Evolutionary conservation across 2,113 vertebrate species (phyloP).

Genomic region (Hyaena hyaena): DNA sequence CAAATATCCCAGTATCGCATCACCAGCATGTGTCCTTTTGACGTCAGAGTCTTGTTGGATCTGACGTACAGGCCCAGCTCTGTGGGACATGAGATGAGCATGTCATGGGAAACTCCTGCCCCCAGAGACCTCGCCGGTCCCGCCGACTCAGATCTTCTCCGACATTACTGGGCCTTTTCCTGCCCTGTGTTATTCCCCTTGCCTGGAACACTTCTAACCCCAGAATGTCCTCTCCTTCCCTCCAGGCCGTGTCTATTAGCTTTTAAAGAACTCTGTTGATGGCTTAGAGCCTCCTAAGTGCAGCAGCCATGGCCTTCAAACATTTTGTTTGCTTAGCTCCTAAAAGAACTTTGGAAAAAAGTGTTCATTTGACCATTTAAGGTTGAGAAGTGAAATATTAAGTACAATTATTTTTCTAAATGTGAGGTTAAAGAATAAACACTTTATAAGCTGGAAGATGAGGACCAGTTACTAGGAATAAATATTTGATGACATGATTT

Average conservation of each 20-base stretch:
- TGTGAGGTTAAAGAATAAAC: background rate
- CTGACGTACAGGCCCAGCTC: too few relatives aligned
- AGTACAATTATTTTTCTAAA: background rate
- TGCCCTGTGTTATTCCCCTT: background rate
- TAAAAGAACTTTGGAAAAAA: background rate
- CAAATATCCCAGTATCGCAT: rapidly evolving
- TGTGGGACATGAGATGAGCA: background rate
- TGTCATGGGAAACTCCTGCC: background rate
- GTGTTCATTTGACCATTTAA: background rate
- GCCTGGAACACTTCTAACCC: background rate
- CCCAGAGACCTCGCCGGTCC: background rate
- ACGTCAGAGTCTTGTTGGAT: background rate
- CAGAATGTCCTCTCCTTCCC: background rate
- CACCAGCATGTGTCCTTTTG: rapidly evolving
- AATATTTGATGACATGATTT: background rate
- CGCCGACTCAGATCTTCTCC: rapidly evolving
- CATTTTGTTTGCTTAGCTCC: background rate
- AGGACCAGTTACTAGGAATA: background rate
- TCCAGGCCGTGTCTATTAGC: background rate
- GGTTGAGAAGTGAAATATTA: background rate
- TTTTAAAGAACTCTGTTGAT: background rate
- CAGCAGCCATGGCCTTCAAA: background rate
- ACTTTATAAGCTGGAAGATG: background rate
- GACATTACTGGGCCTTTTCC: background rate
- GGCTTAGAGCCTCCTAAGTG: background rate